Conservation (phyloP, 2,888 invertebrate genomes). For the Tetranychus truncatus region DNA sequence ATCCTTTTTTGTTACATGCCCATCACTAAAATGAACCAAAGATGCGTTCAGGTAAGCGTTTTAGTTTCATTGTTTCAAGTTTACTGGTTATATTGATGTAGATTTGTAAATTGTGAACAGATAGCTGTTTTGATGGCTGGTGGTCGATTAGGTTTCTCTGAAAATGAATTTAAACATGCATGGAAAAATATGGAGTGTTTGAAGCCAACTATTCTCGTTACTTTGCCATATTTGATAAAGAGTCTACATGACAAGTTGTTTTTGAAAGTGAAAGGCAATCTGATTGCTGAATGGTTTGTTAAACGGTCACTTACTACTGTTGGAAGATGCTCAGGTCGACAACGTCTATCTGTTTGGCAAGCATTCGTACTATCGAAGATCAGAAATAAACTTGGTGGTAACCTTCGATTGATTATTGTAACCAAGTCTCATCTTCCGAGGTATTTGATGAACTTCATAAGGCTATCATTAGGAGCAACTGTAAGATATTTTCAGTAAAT, state of each 20-base stretch:
- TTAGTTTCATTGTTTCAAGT: background rate
- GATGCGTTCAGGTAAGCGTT: background rate
- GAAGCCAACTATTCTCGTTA: background rate
- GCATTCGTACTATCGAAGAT: background rate
- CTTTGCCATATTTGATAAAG: background rate
- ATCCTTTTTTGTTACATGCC: conserved; percentile 3
- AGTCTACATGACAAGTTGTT: background rate
- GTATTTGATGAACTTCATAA: background rate
- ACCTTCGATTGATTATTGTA: background rate
- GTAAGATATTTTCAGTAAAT: background rate
- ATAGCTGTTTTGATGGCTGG: background rate
- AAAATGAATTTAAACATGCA: background rate
- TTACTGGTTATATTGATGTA: background rate
- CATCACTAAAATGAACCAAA: background rate
- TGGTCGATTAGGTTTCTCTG: background rate
- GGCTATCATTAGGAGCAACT: background rate
- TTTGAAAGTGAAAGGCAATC: background rate
- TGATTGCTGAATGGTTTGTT: background rate
- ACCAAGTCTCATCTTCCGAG: conserved; percentile 2
- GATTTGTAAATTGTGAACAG: background rate
- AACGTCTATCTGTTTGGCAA: background rate
- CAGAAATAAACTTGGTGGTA: background rate
- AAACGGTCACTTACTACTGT: background rate
- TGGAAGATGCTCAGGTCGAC: background rate
- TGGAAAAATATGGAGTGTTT: background rate